Evolutionary conservation across 2,797 vertebrate species (phyloP).

Genomic region (Eremophila alpestris): DNA sequence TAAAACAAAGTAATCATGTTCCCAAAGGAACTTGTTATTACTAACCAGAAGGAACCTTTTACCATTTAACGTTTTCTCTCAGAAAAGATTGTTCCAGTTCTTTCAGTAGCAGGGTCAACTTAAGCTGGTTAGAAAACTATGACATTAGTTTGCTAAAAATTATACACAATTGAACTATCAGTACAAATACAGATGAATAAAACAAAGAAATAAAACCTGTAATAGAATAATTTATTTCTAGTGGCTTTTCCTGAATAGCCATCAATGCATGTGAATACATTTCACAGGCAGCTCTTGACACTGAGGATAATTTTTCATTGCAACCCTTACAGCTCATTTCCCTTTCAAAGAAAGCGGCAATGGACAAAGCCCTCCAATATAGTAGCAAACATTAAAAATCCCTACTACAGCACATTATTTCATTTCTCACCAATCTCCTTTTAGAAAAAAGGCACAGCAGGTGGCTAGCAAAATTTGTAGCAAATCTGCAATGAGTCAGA

Average conservation of each 20-base stretch:
- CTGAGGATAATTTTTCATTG: not conserved
- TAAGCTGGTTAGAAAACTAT: not conserved
- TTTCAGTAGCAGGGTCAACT: not conserved
- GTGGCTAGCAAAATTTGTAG: constrained; percentile 2
- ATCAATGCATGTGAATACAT: not conserved
- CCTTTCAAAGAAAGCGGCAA: not conserved
- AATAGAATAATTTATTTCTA: not conserved
- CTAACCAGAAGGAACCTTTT: not conserved
- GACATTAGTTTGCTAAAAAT: not conserved
- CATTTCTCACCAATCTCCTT: not conserved
- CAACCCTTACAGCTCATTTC: not conserved
- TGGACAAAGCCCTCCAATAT: not conserved
- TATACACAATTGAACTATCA: not conserved
- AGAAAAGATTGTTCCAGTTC: not conserved
- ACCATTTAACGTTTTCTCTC: not conserved
- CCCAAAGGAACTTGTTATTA: not conserved
- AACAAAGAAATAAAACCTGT: not conserved
- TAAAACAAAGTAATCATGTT: not conserved
- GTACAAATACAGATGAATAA: not conserved
- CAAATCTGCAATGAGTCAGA: not conserved
- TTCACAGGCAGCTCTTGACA: not conserved
- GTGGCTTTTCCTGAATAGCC: not conserved
- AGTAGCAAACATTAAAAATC: not conserved
- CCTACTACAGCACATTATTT: not conserved
- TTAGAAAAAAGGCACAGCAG: constrained; percentile 25